phyloP scores from a whole-genome alignment of 2,888 invertebrate species.

The Nemurella pictetii region DNA sequence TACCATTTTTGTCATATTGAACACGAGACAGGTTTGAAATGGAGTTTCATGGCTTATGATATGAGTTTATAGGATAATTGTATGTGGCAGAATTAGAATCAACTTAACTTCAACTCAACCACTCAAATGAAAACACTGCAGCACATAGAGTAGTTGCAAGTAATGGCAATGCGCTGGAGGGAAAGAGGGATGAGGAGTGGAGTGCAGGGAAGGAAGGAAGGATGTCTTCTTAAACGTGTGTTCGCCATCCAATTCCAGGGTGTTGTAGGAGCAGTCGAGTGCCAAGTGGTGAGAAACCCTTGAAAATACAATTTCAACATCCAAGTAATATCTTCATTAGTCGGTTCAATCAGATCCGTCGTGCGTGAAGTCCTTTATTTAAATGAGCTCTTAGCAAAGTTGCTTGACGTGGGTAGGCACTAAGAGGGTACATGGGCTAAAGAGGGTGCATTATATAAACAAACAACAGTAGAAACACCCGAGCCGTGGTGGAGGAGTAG shows the following conservation, averaged over 20 bases:
- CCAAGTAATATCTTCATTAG: conserved; percentile 4
- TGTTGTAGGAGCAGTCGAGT: not conserved
- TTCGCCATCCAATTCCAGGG: not conserved
- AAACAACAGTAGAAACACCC: not conserved
- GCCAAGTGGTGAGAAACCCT: not conserved
- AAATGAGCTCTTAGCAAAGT: not conserved
- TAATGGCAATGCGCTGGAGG: too few species aligned
- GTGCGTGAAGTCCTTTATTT: not conserved
- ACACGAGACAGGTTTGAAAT: too few species aligned
- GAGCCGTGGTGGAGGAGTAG: not conserved
- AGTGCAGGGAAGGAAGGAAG: too few species aligned
- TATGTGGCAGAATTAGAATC: too few species aligned
- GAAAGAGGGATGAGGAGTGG: too few species aligned
- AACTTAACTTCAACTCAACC: too few species aligned
- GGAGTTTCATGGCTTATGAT: too few species aligned
- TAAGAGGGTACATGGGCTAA: not conserved
- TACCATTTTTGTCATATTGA: too few species aligned
- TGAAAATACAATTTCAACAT: conserved; percentile 10
- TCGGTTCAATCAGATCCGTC: not conserved
- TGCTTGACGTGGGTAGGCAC: not conserved
- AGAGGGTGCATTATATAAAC: not conserved
- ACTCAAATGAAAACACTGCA: too few species aligned
- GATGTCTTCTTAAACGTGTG: not conserved
- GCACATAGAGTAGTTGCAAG: too few species aligned
- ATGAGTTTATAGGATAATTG: too few species aligned